Evolutionary conservation across 2,888 invertebrate genomes (phyloP), one percentile per base, ranked within the genome.

Genomic region (Ophion ellenae): DNA sequence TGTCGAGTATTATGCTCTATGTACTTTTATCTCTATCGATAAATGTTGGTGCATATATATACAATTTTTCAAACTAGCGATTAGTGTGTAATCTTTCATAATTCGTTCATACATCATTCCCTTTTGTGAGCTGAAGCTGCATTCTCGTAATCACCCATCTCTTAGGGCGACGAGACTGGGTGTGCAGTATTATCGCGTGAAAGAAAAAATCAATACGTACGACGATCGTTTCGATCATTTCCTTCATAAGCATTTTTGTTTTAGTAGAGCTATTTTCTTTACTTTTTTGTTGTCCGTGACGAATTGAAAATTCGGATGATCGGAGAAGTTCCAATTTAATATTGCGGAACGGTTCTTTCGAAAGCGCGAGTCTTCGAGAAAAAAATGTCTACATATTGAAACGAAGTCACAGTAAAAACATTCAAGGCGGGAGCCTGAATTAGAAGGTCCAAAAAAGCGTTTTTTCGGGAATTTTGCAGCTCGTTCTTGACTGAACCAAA

Each of bases 81-180:
- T 90, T 92, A 92, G 90, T 92, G 89, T 91, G 91, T 91, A 91
- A 90, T 88, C 85, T 88, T 87, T 84, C 83, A 81, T 86, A 81
- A 86, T 47, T 86, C 86, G 81, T 81, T 81, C 86, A 86, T 81
- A 78, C 47, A 70, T 83, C 78, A 83, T 57, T 81, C 24, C 83
- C 79, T 85, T 74, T 81, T 74, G 71, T 76, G 67, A 76, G 75
- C 66, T 76, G 71, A 75, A 75, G 70, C 45, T 71, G 47, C 53
- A 81, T 61, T 84, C 20, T 36, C 24, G 59, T 69, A 57, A 69
- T 79, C 76, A 84, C 47, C 47, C 47, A 83, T 73, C 77, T 47
- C 53, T 66, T 45, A 45, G 59, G 78, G 74, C 67, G 67, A 78
- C 66, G 77, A 83, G 67, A 78, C 57, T 63, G 17, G 57, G 67